Base-by-base conservation (phyloP, 2,888 invertebrate genomes). In the Liopterus haemorrhoidalis region DNA sequence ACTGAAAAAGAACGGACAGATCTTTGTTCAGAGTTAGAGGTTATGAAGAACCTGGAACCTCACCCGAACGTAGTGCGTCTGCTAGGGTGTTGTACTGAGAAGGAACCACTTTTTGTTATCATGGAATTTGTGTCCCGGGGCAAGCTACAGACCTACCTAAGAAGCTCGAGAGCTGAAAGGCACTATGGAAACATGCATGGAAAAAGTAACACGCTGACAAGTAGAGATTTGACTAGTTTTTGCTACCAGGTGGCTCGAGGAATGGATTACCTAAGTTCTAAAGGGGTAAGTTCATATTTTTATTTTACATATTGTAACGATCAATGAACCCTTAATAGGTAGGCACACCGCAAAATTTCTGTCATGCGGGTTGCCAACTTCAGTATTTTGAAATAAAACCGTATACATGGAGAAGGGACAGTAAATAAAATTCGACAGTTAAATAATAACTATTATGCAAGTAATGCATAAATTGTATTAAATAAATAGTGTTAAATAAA, bases 71-170 rank as follows among this genome's bases (percentile, higher is more conserved):
- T 94, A 2, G 92, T 94, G 0, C 75, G 85, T 22, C 72, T 94
- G 15, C 71, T 93, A 20, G 93, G 89, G 2, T 90, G 91, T 61
- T 94, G 93, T 64, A 89, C 90, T 4, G 89, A 91, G 55, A 87
- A 81, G 66, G 93, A 92, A 63, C 94, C 94, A 6, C 79, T 89
- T 48, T 83, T 93, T 62, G 85, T 94, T 15, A 88, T 95, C 56
- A 84, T 95, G 79, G 94, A 95, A 68, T 93, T 85, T 63, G 85
- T 93, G 5, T 80, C 82, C 57, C 76, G 84, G 15, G 94, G 94
- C 1, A 93, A 93, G 68, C 73, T 95, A 42, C 92, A 92, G 67
- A 85, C 87, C 58, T 93, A 86, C 65, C 72, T 95, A 19, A 69
- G 94, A 33, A 85, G 82, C 56, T 91, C 90, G 1, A 74, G 94